Evolutionary conservation across 2,888 invertebrate genomes (phyloP).

Genomic region (Noctua janthina): DNA sequence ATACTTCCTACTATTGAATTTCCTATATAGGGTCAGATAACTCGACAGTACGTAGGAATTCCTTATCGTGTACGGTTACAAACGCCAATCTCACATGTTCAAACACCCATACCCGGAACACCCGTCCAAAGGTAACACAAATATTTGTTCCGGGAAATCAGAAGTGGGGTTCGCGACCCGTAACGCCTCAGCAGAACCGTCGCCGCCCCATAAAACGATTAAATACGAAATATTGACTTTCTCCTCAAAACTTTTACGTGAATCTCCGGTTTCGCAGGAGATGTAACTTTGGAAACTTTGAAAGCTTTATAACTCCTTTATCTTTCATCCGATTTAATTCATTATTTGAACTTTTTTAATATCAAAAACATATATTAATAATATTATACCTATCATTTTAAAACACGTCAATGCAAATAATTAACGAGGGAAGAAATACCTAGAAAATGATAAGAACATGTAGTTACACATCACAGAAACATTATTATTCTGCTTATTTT

Average conservation of each 20-base stretch:
- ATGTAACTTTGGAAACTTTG: constrained; percentile 38
- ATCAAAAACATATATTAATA: constrained; percentile 23
- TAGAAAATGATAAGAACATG: constrained; percentile 45
- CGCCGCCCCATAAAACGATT: constrained; percentile 45
- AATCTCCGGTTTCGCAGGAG: constrained; percentile 38
- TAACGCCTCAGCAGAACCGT: constrained; percentile 3
- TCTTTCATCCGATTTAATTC: constrained; percentile 42
- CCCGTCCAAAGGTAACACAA: constrained; percentile 25
- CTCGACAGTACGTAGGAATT: neutral
- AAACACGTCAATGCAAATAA: constrained; percentile 17
- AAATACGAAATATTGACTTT: constrained; percentile 50
- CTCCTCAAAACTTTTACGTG: constrained; percentile 23
- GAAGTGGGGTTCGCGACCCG: constrained; percentile 11
- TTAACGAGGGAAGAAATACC: constrained; percentile 27
- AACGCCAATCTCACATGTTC: constrained; percentile 22
- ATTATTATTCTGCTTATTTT: constrained; percentile 35
- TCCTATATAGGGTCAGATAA: neutral
- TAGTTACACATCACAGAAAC: constrained; percentile 34
- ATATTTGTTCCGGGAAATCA: constrained; percentile 36
- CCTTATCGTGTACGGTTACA: neutral
- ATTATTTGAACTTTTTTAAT: constrained; percentile 24
- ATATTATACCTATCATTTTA: constrained; percentile 1
- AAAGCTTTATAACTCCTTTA: constrained; percentile 46
- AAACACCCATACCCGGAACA: constrained; percentile 19
- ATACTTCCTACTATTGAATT: too few species aligned